Conservation (phyloP, 2,113 vertebrate species). For the Pachycephala philippinensis region DNA sequence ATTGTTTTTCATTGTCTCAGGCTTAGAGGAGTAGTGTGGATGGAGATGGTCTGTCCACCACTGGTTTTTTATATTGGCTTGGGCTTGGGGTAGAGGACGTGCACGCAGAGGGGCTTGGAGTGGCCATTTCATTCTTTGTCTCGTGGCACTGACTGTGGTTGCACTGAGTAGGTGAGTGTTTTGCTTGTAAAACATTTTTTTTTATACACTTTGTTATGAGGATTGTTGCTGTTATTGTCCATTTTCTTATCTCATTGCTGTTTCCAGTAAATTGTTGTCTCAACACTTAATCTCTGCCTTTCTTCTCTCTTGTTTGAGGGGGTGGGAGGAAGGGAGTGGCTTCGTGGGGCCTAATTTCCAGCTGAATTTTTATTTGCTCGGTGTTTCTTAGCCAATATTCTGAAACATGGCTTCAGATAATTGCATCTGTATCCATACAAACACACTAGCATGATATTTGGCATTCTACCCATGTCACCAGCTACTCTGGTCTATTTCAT, state of each 20-base stretch:
- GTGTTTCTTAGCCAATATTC: background rate
- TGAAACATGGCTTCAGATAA: background rate
- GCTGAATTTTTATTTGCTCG: background rate
- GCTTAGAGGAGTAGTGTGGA: background rate
- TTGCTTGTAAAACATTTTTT: background rate
- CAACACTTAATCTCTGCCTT: background rate
- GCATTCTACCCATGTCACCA: background rate
- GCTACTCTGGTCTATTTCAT: background rate
- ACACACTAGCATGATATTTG: background rate
- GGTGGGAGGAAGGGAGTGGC: fast-evolving
- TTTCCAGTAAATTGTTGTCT: background rate
- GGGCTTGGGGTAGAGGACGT: too few species aligned
- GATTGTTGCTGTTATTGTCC: background rate
- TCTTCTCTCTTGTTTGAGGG: background rate
- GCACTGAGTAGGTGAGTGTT: background rate
- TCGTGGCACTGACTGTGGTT: background rate
- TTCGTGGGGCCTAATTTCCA: fast-evolving
- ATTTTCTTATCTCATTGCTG: background rate
- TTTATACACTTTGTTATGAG: background rate
- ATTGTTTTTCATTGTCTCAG: background rate
- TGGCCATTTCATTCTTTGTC: background rate
- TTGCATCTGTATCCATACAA: background rate
- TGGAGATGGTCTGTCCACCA: background rate
- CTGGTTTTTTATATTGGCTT: background rate
- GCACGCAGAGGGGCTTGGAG: background rate